Conservation (phyloP, 2,888 invertebrate species). For the Metacarcinus magister region DNA sequence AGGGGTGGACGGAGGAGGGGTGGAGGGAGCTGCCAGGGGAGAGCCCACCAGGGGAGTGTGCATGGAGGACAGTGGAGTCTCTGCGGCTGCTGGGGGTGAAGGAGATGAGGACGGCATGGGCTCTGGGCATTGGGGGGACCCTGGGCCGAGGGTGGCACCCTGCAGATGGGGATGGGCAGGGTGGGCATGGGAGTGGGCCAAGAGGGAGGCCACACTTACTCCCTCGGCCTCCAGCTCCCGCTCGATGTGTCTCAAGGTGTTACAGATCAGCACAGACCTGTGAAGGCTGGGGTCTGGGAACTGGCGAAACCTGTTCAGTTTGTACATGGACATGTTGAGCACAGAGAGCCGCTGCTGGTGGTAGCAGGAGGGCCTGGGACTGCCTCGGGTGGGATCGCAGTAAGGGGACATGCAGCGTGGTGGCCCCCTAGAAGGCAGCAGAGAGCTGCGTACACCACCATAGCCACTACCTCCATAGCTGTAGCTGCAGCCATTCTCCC, state of each 20-base stretch:
- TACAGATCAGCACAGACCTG: constrained; percentile 96
- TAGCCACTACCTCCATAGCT: constrained; percentile 74
- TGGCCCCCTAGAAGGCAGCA: constrained; percentile 75
- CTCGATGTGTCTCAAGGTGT: constrained; percentile 94
- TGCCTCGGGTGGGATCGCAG: constrained; percentile 90
- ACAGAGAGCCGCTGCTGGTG: constrained; percentile 94
- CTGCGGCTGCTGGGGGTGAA: constrained; percentile 83
- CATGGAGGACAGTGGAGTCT: constrained; percentile 82
- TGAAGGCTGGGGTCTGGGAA: constrained; percentile 95
- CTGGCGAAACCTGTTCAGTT: constrained; percentile 93
- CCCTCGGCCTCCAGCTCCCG: constrained; percentile 91
- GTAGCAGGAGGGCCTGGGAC: constrained; percentile 92
- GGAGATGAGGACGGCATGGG: constrained; percentile 84
- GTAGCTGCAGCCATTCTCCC: constrained; percentile 78
- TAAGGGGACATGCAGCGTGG: constrained; percentile 80
- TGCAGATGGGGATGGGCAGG: constrained; percentile 77
- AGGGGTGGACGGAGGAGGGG: constrained; percentile 78
- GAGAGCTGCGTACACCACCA: constrained; percentile 51
- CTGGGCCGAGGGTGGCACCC: constrained; percentile 76
- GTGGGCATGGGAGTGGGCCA: constrained; percentile 78
- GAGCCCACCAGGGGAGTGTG: constrained; percentile 78
- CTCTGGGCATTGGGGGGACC: constrained; percentile 85
- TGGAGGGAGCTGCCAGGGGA: constrained; percentile 73
- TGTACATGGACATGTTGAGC: constrained; percentile 96
- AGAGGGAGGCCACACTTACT: constrained; percentile 83